A percentile compares a stretch with the other conserved stretches of the same genome.
Evolutionary conservation across 2,797 vertebrate genomes (phyloP).

Genomic region (Xenopus petersii): DNA sequence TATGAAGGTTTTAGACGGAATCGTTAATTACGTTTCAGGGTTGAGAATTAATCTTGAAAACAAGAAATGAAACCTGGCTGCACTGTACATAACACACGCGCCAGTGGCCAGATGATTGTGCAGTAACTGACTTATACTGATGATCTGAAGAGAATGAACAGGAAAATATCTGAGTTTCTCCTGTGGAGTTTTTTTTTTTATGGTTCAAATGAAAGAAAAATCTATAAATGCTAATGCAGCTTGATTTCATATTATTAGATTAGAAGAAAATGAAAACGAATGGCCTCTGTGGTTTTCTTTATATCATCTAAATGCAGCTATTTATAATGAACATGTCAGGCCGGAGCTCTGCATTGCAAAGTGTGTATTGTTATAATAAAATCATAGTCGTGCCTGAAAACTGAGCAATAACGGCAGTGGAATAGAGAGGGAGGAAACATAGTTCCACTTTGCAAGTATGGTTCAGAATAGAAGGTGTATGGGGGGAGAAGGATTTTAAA

Average conservation of each 20-base stretch:
- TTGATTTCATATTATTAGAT: constrained; percentile 59
- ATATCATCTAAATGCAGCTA: constrained; percentile 44
- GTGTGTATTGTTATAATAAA: constrained; percentile 26
- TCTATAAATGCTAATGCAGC: constrained; percentile 62
- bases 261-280: constrained; percentile 62
- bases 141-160: background rate
- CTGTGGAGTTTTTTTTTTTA: constrained; percentile 30
- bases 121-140: background rate
- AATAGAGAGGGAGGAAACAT: too few relatives aligned
- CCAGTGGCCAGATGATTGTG: too few relatives aligned
- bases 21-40: too few relatives aligned
- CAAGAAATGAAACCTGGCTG: background rate
- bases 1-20: too few relatives aligned
- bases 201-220: constrained; percentile 58
- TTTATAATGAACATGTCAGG: constrained; percentile 48
- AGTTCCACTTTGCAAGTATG: too few relatives aligned
- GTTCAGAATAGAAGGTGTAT: too few relatives aligned
- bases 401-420: too few relatives aligned
- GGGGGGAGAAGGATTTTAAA: too few relatives aligned
- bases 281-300: constrained; percentile 58
- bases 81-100: background rate
- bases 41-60: too few relatives aligned
- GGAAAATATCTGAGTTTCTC: constrained; percentile 18
- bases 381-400: background rate
- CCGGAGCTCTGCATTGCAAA: constrained; percentile 28